Conservation (phyloP, 2,888 invertebrate genomes). For the Trichopoda pennipes region DNA sequence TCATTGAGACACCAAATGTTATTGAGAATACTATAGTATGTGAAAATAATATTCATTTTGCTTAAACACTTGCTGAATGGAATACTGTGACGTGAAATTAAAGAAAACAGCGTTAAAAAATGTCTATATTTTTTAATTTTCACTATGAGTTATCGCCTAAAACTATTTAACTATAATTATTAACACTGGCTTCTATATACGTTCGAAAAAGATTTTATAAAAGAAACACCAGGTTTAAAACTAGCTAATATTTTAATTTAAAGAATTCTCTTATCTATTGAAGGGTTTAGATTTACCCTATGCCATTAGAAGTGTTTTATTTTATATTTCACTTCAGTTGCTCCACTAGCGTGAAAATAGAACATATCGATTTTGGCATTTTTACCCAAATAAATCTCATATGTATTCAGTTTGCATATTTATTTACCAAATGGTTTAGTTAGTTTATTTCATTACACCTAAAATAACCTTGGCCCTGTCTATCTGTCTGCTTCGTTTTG, state of each 20-base stretch:
- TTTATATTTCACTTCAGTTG: too few relatives aligned
- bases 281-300: background rate
- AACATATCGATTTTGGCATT: slow-evolving; percentile 23
- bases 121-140: too few relatives aligned
- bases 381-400: slow-evolving; percentile 9
- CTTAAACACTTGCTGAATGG: slow-evolving; percentile 17
- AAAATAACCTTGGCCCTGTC: slow-evolving; percentile 54
- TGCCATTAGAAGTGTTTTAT: too few relatives aligned
- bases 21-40: slow-evolving; percentile 14
- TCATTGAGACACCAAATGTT: slow-evolving; percentile 16
- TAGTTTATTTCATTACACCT: slow-evolving; percentile 19
- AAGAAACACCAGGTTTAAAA: too few relatives aligned
- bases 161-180: too few relatives aligned
- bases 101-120: background rate
- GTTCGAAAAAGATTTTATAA: too few relatives aligned
- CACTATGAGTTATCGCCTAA: too few relatives aligned
- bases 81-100: background rate
- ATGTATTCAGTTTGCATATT: too few relatives aligned
- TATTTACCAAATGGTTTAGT: background rate
- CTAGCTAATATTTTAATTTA: too few relatives aligned
- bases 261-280: background rate
- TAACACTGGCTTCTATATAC: too few relatives aligned
- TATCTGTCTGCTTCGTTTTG: slow-evolving; percentile 8
- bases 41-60: background rate
- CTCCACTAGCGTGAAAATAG: background rate